Base-by-base conservation (phyloP, 30 jellyfish, hydroid and myxozoan species). In the Cassiopea xamachana region DNA sequence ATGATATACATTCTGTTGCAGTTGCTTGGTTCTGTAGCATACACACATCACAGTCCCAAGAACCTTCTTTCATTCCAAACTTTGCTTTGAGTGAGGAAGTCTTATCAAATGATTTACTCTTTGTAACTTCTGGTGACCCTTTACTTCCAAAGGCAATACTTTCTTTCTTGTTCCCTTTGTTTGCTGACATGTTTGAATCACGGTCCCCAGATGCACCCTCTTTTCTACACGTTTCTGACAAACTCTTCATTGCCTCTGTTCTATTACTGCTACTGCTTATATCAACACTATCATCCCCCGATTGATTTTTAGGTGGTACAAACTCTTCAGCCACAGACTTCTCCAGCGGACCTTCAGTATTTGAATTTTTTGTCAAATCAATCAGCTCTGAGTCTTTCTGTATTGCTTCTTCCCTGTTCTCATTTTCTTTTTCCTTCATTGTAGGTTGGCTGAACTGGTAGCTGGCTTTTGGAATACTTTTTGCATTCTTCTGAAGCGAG, bases 31-130 rank as follows among this genome's bases (percentile, higher is more conserved):
- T 94, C 7, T 60, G 60, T 43, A 94, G 58, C 94, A 94, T 68
- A 72, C 98, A 94, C 17, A 82, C 58, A 0, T 71, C 86, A 71
- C 98, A 94, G 14, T 94, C 98, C 98, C 98, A 94, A 0, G 95
- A 84, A 9, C 82, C 85, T 78, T 86, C 82, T 10, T 55, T 62
- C 27, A 93, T 79, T 59, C 75, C 92, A 77, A 85, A 85, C 79
- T 79, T 83, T 48, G 83, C 85, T 1, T 55, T 71, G 7, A 67
- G 69, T 1, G 78, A 13, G 27, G 73, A 79, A 17, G 84, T 77
- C 9, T 51, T 45, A 2, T 43, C 77, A 1, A 81, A 1, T 43
- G 69, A 58, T 18, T 75, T 75, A 16, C 64, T 18, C 4, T 84
- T 7, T 83, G 9, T 18, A 14, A 5, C 43, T 73, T 44, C 71